These are phyloP conservation scores for Pollicipes pollicipes DNA, from an alignment of 1,140 invertebrate species.

Conservation along the genomic window DNA sequence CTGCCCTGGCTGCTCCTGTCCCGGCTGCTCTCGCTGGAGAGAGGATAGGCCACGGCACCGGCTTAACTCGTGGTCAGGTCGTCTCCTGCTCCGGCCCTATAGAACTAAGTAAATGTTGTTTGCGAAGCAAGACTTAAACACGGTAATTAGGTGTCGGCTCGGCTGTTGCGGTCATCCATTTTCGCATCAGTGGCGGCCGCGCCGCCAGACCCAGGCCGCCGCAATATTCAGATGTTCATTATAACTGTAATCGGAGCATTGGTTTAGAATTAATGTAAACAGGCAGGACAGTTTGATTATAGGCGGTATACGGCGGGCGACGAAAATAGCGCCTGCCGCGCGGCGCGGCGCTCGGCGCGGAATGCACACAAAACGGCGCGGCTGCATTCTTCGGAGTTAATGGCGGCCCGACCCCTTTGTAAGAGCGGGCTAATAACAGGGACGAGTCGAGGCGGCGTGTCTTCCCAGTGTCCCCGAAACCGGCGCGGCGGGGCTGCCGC, in stretches of 20 bases:
- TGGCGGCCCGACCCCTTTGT: not conserved
- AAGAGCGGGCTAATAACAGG: not conserved
- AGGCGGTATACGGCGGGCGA: not conserved
- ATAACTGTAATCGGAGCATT: conserved; percentile 1
- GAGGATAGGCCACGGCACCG: too few relatives aligned
- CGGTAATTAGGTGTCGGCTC: not conserved
- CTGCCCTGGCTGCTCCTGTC: too few relatives aligned
- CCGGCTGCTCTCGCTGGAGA: too few relatives aligned
- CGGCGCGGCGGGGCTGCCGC: too few relatives aligned
- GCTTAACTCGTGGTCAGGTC: too few relatives aligned
- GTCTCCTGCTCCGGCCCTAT: too few relatives aligned
- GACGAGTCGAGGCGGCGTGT: too few relatives aligned
- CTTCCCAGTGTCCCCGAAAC: not conserved
- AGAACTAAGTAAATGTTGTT: not conserved
- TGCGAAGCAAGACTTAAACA: not conserved
- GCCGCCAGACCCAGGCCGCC: not conserved
- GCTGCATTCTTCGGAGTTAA: not conserved
- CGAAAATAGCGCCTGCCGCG: not conserved
- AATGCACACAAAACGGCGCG: not conserved
- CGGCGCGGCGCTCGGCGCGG: too few relatives aligned
- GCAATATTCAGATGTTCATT: too few relatives aligned
- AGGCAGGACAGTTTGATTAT: not conserved
- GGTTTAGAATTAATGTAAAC: not conserved
- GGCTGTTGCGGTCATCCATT: not conserved
- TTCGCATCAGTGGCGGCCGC: not conserved